Percentiles rank a stretch among this genome's conserved stretches.
These are phyloP conservation scores for Ceratina japonica DNA, from an alignment of 1,140 invertebrate genomes.

Conservation along the genomic window DNA sequence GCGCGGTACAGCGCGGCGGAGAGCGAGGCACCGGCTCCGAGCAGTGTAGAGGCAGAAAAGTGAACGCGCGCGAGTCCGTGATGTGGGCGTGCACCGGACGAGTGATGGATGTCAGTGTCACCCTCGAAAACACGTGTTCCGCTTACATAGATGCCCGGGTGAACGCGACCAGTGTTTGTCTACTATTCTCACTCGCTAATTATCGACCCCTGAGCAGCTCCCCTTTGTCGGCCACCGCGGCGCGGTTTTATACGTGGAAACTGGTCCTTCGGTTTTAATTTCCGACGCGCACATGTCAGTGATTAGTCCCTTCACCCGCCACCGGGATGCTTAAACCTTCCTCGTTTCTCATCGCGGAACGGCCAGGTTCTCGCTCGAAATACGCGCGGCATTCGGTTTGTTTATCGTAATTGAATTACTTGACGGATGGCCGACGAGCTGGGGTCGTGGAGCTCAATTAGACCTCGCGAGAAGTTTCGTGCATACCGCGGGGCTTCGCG, in stretches of 20 bases:
- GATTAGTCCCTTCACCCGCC: slow-evolving; percentile 41
- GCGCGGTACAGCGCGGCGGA: background rate
- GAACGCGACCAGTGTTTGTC: slow-evolving; percentile 73
- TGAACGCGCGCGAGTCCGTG: slow-evolving; percentile 37
- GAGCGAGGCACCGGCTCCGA: no score
- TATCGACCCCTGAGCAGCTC: slow-evolving; percentile 64
- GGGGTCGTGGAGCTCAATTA: background rate
- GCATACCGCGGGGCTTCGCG: background rate
- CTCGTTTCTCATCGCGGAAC: slow-evolving; percentile 7
- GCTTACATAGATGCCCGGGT: slow-evolving; percentile 69
- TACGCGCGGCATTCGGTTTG: no score
- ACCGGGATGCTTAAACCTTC: slow-evolving; percentile 23
- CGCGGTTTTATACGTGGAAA: slow-evolving; percentile 57
- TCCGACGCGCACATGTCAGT: slow-evolving; percentile 48
- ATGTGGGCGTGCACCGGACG: slow-evolving; percentile 70
- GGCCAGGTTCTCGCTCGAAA: no score
- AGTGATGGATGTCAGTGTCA: slow-evolving; percentile 77
- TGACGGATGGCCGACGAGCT: background rate
- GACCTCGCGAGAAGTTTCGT: background rate
- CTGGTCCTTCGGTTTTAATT: slow-evolving; percentile 60
- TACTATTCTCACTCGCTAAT: slow-evolving; percentile 75
- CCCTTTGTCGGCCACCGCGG: slow-evolving; percentile 57
- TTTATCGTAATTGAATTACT: background rate
- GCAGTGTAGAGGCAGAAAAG: slow-evolving; percentile 30
- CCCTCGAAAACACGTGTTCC: slow-evolving; percentile 73